A percentile compares a stretch with the other conserved stretches of the same genome.
Evolutionary conservation across 2,113 vertebrate species (phyloP).

Genomic region (Capreolus pygargus): DNA sequence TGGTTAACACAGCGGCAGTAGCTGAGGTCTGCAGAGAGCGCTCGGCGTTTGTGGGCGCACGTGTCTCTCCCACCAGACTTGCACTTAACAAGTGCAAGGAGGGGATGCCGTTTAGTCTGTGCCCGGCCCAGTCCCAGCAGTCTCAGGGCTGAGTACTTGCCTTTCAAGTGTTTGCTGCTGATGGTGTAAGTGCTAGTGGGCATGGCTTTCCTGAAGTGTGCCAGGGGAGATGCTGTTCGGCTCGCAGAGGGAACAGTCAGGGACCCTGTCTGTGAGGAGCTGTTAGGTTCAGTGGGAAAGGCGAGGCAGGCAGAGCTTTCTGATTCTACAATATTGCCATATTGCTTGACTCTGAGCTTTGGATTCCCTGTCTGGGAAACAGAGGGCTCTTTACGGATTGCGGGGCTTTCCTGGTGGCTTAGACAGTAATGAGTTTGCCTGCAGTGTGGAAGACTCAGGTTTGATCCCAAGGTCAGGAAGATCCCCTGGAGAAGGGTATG

Average conservation of each 20-base stretch:
- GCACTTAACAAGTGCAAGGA: not conserved
- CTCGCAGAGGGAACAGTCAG: too few species aligned
- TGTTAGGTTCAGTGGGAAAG: not conserved
- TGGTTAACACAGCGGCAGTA: rapidly evolving
- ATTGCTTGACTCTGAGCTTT: not conserved
- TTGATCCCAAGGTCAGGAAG: not conserved
- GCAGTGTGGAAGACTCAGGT: not conserved
- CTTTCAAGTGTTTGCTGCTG: not conserved
- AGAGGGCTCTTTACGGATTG: not conserved
- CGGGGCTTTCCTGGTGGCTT: not conserved
- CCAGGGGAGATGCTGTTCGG: not conserved
- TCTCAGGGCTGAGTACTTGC: too few species aligned
- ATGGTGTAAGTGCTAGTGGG: not conserved
- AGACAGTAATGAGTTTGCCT: not conserved
- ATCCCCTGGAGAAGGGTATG: not conserved
- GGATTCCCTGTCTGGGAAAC: not conserved
- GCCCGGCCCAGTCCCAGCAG: not conserved
- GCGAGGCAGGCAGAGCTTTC: rapidly evolving
- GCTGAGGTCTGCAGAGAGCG: not conserved
- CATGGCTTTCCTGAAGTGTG: not conserved
- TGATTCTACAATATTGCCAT: not conserved
- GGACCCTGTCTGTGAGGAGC: not conserved
- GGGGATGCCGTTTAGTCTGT: not conserved
- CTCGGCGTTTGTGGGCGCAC: not conserved
- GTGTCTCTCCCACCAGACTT: not conserved